These are phyloP conservation scores for Hippocampus kuda DNA, from an alignment of 2,797 vertebrate genomes.

Conservation along the genomic window DNA sequence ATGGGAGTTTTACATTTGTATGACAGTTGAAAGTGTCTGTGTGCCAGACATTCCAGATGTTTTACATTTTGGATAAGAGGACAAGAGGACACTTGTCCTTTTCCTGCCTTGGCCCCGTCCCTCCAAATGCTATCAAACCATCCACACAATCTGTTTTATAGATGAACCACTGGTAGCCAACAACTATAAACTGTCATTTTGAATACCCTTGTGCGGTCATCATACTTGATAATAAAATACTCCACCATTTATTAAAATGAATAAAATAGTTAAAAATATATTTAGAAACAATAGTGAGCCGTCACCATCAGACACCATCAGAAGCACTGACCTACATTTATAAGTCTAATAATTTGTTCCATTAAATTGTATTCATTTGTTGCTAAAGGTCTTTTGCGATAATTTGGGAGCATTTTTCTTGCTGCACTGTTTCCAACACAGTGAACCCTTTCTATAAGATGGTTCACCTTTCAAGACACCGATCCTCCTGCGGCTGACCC, in stretches of 20 bases:
- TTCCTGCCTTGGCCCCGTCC: conserved; percentile 11
- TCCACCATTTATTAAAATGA: background rate
- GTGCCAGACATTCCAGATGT: background rate
- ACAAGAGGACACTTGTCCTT: background rate
- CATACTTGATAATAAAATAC: conserved; percentile 18
- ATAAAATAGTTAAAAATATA: background rate
- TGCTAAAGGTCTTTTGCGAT: background rate
- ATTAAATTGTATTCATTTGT: background rate
- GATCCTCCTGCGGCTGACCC: too few relatives aligned
- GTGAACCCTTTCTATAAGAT: too few relatives aligned
- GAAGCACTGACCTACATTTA: background rate
- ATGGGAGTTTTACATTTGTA: background rate
- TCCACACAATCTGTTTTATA: conserved; percentile 36
- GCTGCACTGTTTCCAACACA: background rate
- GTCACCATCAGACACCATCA: background rate
- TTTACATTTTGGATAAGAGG: background rate
- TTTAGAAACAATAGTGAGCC: background rate
- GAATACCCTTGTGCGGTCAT: conserved; percentile 22
- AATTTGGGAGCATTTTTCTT: background rate
- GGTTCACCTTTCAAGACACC: too few relatives aligned
- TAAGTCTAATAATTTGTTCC: too few relatives aligned
- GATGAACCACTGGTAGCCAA: conserved; percentile 28
- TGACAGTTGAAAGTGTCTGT: background rate
- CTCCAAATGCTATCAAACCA: conserved; percentile 37
- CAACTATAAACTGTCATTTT: conserved; percentile 22